Evolutionary conservation across 2,797 vertebrate genomes (phyloP).

Genomic region (Diglossa cyanea): DNA sequence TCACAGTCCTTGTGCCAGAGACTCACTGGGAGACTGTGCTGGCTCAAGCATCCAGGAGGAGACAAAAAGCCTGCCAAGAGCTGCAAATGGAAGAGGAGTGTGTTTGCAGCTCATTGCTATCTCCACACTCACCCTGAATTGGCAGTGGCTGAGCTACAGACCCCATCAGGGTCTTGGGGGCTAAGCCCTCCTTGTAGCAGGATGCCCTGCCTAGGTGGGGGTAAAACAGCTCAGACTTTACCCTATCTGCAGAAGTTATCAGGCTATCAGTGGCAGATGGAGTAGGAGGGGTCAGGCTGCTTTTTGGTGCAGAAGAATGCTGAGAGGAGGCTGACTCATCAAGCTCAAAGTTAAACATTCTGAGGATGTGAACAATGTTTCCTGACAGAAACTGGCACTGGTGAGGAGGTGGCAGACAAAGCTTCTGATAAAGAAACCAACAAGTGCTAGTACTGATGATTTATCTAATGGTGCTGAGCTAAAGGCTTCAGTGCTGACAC

Average conservation of each 20-base stretch:
- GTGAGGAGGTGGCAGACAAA: conserved; percentile 1
- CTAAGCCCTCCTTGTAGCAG: background rate
- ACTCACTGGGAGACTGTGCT: background rate
- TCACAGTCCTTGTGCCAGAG: background rate
- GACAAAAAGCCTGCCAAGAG: background rate
- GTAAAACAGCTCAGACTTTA: background rate
- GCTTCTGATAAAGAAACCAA: background rate
- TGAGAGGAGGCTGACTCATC: background rate
- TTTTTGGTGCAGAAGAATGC: background rate
- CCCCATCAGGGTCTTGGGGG: background rate
- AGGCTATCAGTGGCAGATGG: background rate
- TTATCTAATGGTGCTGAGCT: background rate
- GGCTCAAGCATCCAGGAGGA: background rate
- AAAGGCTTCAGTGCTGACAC: background rate
- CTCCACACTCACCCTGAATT: background rate
- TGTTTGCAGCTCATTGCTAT: background rate
- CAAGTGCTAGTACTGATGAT: background rate
- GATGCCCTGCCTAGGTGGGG: background rate
- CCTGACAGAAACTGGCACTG: background rate
- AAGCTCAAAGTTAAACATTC: background rate
- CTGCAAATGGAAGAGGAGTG: background rate
- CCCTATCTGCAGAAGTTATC: background rate
- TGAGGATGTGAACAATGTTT: background rate
- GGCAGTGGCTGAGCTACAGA: background rate
- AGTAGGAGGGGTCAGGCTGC: background rate